Percentiles rank a stretch among this genome's conserved stretches.
phyloP scores from a whole-genome alignment of 2,113 vertebrate species.

The Empidonax alnorum region DNA sequence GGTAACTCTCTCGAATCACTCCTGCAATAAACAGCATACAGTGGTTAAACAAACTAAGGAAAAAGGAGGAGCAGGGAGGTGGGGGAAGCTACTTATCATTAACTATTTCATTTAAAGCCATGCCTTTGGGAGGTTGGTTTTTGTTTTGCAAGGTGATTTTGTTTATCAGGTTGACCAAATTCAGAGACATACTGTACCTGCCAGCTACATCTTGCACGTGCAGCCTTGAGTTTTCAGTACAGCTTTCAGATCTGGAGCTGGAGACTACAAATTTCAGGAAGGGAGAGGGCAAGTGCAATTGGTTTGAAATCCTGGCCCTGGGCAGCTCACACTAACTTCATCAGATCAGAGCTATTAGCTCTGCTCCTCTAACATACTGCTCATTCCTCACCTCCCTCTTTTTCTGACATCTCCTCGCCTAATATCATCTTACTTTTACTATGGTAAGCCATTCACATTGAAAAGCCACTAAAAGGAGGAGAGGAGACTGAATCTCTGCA shows the following conservation, averaged over 20 bases:
- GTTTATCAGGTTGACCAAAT: not conserved
- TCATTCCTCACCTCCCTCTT: not conserved
- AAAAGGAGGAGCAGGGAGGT: accelerated
- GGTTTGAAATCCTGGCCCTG: not conserved
- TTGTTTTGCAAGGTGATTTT: constrained; percentile 31
- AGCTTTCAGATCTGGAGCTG: not conserved
- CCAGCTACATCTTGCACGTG: not conserved
- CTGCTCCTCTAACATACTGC: not conserved
- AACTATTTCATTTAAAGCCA: not conserved
- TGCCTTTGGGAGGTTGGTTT: not conserved
- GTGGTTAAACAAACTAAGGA: constrained; percentile 29
- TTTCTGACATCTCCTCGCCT: not conserved
- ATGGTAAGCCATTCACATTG: not conserved
- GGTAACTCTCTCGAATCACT: constrained; percentile 97
- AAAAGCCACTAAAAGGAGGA: not conserved
- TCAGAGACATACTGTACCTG: not conserved
- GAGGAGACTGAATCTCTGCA: not conserved
- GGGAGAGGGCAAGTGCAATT: not conserved
- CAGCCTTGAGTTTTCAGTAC: not conserved
- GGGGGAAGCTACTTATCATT: not conserved
- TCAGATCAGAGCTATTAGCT: not conserved
- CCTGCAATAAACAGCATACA: constrained; percentile 83
- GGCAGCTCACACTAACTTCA: not conserved
- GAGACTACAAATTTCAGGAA: not conserved
- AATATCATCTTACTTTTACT: not conserved